These are phyloP conservation scores for Eupelmus urozonus DNA, from an alignment of 2,888 invertebrate genomes.

Conservation along the genomic window DNA sequence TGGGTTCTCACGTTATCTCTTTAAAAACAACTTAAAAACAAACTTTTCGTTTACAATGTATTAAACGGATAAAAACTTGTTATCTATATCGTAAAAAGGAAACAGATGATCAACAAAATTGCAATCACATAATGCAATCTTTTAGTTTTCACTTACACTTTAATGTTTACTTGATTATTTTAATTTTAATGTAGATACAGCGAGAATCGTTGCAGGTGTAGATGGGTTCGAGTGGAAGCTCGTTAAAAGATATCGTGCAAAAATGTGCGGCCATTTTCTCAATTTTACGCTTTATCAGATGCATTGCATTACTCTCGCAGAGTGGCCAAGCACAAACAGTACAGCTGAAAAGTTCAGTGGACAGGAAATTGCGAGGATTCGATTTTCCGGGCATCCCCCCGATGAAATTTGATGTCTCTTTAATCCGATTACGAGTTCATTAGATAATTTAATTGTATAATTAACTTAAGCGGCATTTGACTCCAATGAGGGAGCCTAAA, in stretches of 20 bases:
- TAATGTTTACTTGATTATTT: too few species aligned
- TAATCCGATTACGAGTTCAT: slow-evolving; percentile 50
- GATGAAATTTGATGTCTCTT: slow-evolving; percentile 33
- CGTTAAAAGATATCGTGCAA: neutral
- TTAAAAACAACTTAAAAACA: too few species aligned
- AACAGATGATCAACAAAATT: too few species aligned
- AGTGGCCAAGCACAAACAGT: neutral
- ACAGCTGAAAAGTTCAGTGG: slow-evolving; percentile 6
- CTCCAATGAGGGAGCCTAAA: neutral
- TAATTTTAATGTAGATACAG: too few species aligned
- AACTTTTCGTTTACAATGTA: too few species aligned
- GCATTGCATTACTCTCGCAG: slow-evolving; percentile 12
- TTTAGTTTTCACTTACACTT: too few species aligned
- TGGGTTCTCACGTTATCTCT: too few species aligned
- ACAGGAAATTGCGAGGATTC: slow-evolving; percentile 43
- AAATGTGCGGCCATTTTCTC: slow-evolving; percentile 7
- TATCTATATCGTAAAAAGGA: too few species aligned
- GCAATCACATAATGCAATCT: too few species aligned
- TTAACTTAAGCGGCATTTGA: slow-evolving; percentile 22
- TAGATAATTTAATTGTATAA: slow-evolving; percentile 54
- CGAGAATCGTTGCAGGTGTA: neutral
- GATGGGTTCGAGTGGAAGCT: neutral
- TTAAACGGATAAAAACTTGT: too few species aligned
- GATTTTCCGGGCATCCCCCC: slow-evolving; percentile 24
- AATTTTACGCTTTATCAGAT: slow-evolving; percentile 19